A percentile compares a stretch with the other conserved stretches of the same genome.
phyloP scores from a whole-genome alignment of 2,888 invertebrate genomes.

The Protula sp. region DNA sequence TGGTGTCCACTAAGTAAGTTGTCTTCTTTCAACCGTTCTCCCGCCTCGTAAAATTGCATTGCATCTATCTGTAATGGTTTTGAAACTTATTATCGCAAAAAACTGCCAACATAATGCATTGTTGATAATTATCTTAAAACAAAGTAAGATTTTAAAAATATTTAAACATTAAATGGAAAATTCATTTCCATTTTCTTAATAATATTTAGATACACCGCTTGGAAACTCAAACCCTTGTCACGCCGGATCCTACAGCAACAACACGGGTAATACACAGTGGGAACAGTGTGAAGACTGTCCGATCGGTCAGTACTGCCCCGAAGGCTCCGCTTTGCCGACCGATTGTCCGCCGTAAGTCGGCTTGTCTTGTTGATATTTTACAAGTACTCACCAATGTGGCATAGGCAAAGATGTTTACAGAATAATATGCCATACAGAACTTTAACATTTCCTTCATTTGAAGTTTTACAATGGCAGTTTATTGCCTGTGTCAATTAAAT shows the following conservation, averaged over 20 bases:
- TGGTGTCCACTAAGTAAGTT: conserved; percentile 36
- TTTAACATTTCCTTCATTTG: no score
- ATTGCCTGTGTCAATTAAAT: no score
- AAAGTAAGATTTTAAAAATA: neutral
- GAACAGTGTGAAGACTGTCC: conserved; percentile 46
- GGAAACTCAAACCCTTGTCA: conserved; percentile 39
- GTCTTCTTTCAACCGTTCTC: neutral
- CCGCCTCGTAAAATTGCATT: no score
- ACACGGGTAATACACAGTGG: conserved; percentile 36
- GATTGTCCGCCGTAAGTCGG: conserved; percentile 40
- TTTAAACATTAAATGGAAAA: neutral
- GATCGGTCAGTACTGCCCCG: conserved; percentile 42
- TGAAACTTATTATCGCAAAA: neutral
- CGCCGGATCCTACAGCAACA: conserved; percentile 42
- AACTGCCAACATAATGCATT: neutral
- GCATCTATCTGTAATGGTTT: neutral
- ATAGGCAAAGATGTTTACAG: no score
- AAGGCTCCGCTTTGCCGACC: conserved; percentile 38
- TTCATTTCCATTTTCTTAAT: neutral
- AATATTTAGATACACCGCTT: conserved; percentile 34
- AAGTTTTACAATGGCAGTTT: no score
- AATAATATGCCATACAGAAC: no score
- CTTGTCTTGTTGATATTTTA: neutral
- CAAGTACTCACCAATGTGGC: neutral
- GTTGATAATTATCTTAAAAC: neutral